Base-by-base conservation (phyloP, 2,888 invertebrate species). In the Cremastinae sp. region DNA sequence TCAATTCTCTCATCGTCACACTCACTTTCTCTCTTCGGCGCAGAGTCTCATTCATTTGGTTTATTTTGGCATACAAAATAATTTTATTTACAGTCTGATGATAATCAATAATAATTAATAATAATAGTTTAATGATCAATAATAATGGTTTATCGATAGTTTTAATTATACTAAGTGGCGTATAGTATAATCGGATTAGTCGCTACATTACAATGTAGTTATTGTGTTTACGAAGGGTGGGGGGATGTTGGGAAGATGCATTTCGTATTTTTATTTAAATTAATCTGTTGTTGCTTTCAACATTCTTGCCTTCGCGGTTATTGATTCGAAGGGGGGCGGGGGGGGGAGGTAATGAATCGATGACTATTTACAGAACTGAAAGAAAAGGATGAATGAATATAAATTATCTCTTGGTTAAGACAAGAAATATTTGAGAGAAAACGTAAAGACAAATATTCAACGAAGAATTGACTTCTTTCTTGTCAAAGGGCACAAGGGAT, bases 61-160 rank as follows among this genome's bases (percentile, higher is more conserved):
- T 85, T 87, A 86, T 88, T 88, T 88, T 88, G 86, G 86, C 88
- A 88, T 88, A 88, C 88, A 88, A 88, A 88, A 88, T 88, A 88
- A 88, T 88, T 84, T 88, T 88, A 88, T 88, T 83, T 88, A 88
- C 88, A 88, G 86, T 85, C 82, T 85, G 87, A 87, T 81, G 82
- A 83, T 84, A 83, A 83, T 85, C 83, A 81, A 82, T 75, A 82
- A 82, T 73, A 80, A 83, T 84, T 83, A 83, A 81, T 64, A 78
- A 77, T 80, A 77, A 75, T 65, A 75, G 74, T 76, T 77, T 64
- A 53, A 72, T 74, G 74, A 79, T 74, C 70, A 72, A 47, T 69
- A 56, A 69, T 78, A 51, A 72, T 75, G 66, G 55, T 65, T 72
- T 65, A 68, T 77, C 55, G 12, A 61, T 64, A 62, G 35, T 59